Percentiles rank a stretch among this genome's conserved stretches.
These are phyloP conservation scores for Peromyscus polionotus DNA, from an alignment of 2,113 vertebrate genomes.

Conservation along the genomic window DNA sequence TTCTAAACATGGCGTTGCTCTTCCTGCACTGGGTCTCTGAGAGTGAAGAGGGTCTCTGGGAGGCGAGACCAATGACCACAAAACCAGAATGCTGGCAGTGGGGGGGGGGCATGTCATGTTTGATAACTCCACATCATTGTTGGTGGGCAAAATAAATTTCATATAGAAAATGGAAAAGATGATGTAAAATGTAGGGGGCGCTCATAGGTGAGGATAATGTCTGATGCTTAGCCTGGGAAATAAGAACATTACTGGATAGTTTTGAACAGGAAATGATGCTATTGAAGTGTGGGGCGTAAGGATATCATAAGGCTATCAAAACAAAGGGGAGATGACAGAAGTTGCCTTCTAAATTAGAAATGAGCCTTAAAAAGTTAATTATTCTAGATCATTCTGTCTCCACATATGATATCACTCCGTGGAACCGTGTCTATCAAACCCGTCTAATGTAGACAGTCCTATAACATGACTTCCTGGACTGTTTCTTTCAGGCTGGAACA, in stretches of 20 bases:
- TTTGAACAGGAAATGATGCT: neutral
- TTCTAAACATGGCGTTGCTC: neutral
- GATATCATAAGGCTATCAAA: neutral
- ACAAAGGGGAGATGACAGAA: neutral
- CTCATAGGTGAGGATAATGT: neutral
- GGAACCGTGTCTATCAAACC: neutral
- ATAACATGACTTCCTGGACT: neutral
- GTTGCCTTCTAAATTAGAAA: neutral
- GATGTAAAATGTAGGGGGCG: neutral
- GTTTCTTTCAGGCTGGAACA: conserved; percentile 18
- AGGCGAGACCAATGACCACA: neutral
- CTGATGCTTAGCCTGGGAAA: neutral
- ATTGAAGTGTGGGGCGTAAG: neutral
- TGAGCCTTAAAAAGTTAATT: neutral
- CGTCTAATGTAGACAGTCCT: neutral
- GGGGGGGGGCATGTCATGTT: neutral
- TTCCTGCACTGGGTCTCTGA: neutral
- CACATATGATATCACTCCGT: neutral
- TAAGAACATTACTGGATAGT: neutral
- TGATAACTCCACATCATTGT: neutral
- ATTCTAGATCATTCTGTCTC: neutral
- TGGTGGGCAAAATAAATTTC: neutral
- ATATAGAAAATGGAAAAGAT: neutral
- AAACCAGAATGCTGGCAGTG: neutral
- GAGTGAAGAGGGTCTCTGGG: neutral